Conservation (phyloP, 2,113 vertebrate species). For the Osmerus mordax region DNA sequence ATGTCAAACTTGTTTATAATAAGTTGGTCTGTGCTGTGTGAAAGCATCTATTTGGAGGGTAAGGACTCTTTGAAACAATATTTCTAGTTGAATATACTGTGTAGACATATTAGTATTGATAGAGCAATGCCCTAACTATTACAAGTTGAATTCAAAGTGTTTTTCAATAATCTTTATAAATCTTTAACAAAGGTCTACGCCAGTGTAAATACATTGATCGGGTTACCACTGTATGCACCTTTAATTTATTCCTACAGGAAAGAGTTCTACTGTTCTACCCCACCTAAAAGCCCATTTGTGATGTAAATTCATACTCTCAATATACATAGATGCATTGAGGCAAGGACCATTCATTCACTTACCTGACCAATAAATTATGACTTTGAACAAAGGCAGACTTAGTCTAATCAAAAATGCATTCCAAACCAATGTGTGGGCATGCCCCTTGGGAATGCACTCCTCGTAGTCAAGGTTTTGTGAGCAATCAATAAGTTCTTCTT, state of each 20-base stretch:
- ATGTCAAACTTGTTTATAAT: too few relatives aligned
- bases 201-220: too few relatives aligned
- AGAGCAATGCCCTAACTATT: too few relatives aligned
- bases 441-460: conserved; percentile 13
- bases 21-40: too few relatives aligned
- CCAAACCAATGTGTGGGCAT: conserved; percentile 10
- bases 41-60: too few relatives aligned
- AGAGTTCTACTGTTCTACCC: background rate
- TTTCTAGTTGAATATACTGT: too few relatives aligned
- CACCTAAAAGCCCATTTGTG: background rate
- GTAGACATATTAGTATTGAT: too few relatives aligned
- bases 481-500: conserved; percentile 37
- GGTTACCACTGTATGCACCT: too few relatives aligned
- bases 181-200: too few relatives aligned
- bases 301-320: conserved; percentile 9
- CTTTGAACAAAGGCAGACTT: conserved; percentile 6
- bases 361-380: conserved; percentile 14
- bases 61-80: too few relatives aligned
- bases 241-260: background rate
- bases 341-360: background rate
- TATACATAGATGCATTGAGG: background rate
- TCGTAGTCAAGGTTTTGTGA: conserved; percentile 18
- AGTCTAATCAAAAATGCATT: conserved; percentile 31
- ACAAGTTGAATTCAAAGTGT: too few relatives aligned
- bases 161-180: too few relatives aligned